Percentiles rank a stretch among this genome's conserved stretches.
Evolutionary conservation across 35 echinoderm and acorn worm species (phyloP).

Genomic region (Lytechinus pictus): DNA sequence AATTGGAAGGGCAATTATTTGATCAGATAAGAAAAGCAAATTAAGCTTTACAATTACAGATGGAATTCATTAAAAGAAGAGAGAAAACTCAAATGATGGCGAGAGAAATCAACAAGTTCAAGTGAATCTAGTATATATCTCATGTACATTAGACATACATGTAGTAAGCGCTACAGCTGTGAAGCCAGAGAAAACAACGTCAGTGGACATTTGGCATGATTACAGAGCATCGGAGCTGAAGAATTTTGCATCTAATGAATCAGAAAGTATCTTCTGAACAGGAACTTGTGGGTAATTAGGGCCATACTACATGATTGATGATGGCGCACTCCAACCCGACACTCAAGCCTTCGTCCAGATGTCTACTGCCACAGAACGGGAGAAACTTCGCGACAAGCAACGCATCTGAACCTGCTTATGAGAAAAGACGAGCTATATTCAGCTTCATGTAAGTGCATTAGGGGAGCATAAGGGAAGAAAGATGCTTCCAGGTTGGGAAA

Average conservation of each 20-base stretch:
- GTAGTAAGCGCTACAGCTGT: not conserved
- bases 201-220: not conserved
- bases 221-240: not conserved
- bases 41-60: too few relatives aligned
- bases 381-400: not conserved
- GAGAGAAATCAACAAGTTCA: not conserved
- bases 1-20: not conserved
- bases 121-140: not conserved
- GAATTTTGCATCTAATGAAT: not conserved
- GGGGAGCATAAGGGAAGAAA: not conserved
- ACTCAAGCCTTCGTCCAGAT: slow-evolving; percentile 21
- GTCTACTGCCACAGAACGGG: not conserved
- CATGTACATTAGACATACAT: not conserved
- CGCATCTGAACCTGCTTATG: not conserved
- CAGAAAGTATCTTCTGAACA: not conserved
- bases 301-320: slow-evolving; percentile 42
- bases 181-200: not conserved
- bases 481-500: not conserved
- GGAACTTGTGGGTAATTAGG: slow-evolving; percentile 14
- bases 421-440: not conserved
- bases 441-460: not conserved
- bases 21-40: too few relatives aligned
- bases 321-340: not conserved
- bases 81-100: too few relatives aligned
- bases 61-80: too few relatives aligned